Evolutionary conservation across 2,797 vertebrate genomes (phyloP).

Genomic region (Enteromius anoplus): DNA sequence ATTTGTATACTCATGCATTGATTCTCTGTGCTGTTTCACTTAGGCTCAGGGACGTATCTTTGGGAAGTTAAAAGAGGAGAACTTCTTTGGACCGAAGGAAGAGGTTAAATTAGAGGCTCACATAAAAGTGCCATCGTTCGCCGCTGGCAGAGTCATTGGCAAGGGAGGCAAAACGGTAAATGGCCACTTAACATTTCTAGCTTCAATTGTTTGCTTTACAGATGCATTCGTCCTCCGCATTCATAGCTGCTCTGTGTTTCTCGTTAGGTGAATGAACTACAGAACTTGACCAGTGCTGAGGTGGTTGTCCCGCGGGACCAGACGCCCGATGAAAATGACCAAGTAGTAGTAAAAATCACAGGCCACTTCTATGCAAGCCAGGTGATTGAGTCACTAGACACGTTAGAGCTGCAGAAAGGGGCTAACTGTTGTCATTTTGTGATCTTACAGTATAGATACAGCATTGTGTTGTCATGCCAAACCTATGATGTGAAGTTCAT

Average conservation of each 20-base stretch:
- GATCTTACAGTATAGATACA: background rate
- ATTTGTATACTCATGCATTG: background rate
- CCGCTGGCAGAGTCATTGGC: slow-evolving; percentile 97
- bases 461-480: background rate
- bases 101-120: slow-evolving; percentile 98
- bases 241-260: background rate
- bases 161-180: slow-evolving; percentile 98
- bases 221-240: background rate
- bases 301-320: slow-evolving; percentile 98
- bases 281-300: slow-evolving; percentile 97
- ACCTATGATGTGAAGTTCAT: background rate
- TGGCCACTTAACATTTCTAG: background rate
- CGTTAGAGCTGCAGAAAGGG: background rate
- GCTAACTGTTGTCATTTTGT: background rate
- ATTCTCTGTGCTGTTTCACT: background rate
- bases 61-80: slow-evolving; percentile 98
- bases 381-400: slow-evolving; percentile 69
- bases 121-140: slow-evolving; percentile 97
- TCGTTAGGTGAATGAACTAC: slow-evolving; percentile 93
- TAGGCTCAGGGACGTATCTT: slow-evolving; percentile 99
- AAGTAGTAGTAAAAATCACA: slow-evolving; percentile 98
- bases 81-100: slow-evolving; percentile 98
- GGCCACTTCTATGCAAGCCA: slow-evolving; percentile 99
- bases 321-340: slow-evolving; percentile 97
- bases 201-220: background rate